phyloP scores from a whole-genome alignment of 2,113 vertebrate species.

The Platysternon megacephalum region DNA sequence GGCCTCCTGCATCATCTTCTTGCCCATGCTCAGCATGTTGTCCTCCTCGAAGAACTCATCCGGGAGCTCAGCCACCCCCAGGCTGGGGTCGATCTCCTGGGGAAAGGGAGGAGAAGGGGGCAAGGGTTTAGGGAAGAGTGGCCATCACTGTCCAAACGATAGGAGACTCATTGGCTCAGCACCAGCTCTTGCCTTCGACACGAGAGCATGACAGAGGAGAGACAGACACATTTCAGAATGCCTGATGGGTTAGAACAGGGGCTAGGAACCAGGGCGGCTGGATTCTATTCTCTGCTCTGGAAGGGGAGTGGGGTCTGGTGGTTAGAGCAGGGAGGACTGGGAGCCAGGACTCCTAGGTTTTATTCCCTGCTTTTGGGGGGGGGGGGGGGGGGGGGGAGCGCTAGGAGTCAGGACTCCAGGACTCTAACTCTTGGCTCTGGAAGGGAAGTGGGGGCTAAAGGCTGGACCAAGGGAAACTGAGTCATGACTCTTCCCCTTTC shows the following conservation, averaged over 20 bases:
- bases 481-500: neutral
- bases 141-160: neutral
- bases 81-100: slow-evolving; percentile 95
- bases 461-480: no score
- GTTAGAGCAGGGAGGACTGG: neutral
- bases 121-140: neutral
- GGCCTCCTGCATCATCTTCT: slow-evolving; percentile 99
- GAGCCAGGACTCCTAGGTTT: neutral
- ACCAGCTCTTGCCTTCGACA: neutral
- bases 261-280: neutral
- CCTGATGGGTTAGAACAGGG: neutral
- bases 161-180: neutral
- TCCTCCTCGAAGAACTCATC: slow-evolving; percentile 98
- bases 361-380: neutral
- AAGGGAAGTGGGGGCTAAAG: no score
- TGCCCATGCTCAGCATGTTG: slow-evolving; percentile 97
- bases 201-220: neutral
- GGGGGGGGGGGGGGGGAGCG: rapidly evolving
- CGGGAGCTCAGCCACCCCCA: slow-evolving; percentile 92
- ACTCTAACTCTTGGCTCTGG: no score
- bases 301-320: neutral
- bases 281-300: neutral
- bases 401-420: neutral
- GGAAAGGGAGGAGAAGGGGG: neutral
- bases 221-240: neutral